Conservation (phyloP, 2,888 invertebrate genomes). For the Achlya flavicornis region DNA sequence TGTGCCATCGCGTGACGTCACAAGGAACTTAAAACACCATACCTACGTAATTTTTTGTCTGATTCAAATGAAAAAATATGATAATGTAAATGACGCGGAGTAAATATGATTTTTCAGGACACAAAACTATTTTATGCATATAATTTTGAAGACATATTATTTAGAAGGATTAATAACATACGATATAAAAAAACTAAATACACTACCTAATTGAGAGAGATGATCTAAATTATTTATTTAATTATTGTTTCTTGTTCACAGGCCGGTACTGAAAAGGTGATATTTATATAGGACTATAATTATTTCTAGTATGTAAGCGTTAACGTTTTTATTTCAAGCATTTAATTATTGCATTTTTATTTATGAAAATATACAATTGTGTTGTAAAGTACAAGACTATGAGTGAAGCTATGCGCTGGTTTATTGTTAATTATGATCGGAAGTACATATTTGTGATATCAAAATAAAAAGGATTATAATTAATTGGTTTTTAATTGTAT, state of each 20-base stretch:
- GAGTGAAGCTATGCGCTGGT: neutral
- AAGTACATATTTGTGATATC: constrained; percentile 8
- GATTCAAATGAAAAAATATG: too few relatives aligned
- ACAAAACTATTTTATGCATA: too few relatives aligned
- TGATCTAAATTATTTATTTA: neutral
- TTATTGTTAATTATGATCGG: neutral
- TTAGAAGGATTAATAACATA: too few relatives aligned
- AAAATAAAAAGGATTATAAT: neutral
- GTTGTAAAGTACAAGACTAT: neutral
- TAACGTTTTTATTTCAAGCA: constrained; percentile 15
- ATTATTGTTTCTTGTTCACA: constrained; percentile 40
- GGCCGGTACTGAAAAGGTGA: constrained; percentile 64
- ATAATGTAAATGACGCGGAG: too few relatives aligned
- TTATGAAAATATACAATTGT: constrained; percentile 13
- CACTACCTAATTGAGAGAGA: too few relatives aligned
- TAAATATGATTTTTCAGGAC: too few relatives aligned
- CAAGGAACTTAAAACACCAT: too few relatives aligned
- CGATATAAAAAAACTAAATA: too few relatives aligned
- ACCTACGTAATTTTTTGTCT: too few relatives aligned
- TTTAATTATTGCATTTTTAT: constrained; percentile 10
- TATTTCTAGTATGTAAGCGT: neutral
- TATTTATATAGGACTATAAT: constrained; percentile 12
- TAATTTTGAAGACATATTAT: neutral
- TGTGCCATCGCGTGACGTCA: too few relatives aligned
- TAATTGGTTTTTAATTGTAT: neutral